Evolutionary conservation across 1,140 invertebrate species (phyloP).

Genomic region (Listronotus oregonensis): DNA sequence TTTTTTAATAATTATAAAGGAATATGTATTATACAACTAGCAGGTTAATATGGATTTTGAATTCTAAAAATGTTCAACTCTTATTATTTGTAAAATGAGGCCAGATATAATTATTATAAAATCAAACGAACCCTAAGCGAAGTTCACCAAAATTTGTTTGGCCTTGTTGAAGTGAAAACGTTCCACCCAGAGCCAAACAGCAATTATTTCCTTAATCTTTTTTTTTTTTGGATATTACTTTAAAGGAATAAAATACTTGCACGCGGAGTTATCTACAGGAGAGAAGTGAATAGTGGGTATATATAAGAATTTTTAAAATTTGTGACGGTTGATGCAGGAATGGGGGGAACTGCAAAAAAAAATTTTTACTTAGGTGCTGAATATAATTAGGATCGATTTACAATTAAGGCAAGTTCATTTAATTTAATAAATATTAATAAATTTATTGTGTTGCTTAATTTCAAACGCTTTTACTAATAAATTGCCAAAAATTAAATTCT

Average conservation of each 20-base stretch:
- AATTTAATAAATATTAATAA: constrained; percentile 13
- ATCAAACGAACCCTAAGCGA: constrained; percentile 23
- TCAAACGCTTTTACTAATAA: too few relatives aligned
- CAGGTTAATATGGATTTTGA: too few relatives aligned
- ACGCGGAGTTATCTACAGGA: background rate
- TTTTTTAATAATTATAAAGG: too few relatives aligned
- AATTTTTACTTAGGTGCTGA: too few relatives aligned
- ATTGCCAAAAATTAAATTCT: too few relatives aligned
- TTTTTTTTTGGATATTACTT: background rate
- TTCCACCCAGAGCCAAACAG: background rate
- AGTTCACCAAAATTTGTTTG: constrained; percentile 15
- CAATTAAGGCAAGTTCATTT: constrained; percentile 22
- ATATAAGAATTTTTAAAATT: background rate
- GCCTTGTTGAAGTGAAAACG: constrained; percentile 9
- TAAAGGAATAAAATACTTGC: background rate
- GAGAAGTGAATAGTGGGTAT: background rate
- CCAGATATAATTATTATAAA: constrained; percentile 18
- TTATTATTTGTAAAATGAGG: constrained; percentile 2
- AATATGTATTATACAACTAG: too few relatives aligned
- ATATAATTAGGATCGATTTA: constrained; percentile 19
- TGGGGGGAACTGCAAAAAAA: background rate
- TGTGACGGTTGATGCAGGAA: too few relatives aligned
- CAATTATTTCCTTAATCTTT: background rate
- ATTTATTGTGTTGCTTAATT: too few relatives aligned
- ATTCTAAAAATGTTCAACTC: background rate